Evolutionary conservation across 2,888 invertebrate genomes (phyloP), one percentile per base, ranked within the genome.

Genomic region (Ceramica pisi): DNA sequence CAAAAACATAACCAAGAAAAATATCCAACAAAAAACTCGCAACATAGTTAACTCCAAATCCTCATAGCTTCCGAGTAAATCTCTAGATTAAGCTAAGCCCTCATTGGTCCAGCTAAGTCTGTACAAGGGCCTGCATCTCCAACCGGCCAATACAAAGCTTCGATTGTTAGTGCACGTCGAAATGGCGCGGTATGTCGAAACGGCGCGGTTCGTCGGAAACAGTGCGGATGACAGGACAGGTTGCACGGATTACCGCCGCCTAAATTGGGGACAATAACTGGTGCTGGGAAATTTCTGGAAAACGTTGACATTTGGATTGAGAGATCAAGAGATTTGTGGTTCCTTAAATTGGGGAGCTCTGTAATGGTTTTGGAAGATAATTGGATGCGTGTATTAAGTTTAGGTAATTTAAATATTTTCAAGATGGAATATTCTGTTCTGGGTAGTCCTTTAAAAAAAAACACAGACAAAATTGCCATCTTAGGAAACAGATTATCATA

Each of bases 221-320:
- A 21, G 51, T 59, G 38, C 19, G 26, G 57, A 70, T 80, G 74
- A 80, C 78, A 68, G 62, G 56, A 61, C 73, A 65, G 70, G 78
- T 66, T 80, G 57, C 53, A 71, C 63, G 79, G 81, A 81, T 81
- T 81, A 81, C 48, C 16, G 50, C 31, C 35, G 21, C 41, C 59
- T 64, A 81, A 83, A 81, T 81, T 77, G 81, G 74, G 56, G 57
- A 67, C 69, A 67, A 80, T 75, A 81, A 74, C 71, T 65, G 57
- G 21, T 57, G 35, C 59, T 55, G 65, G 41, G 41, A 63, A 80
- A 72, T 80, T 67, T 70, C 77, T 68, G 74, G 57, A 74, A 73
- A 55, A 50, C 64, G 48, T 60, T 68, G 73, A 73, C 51, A 60
- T 78, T 73, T 55, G 74, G 38, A 80, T 76, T 80, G 76, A 57